These are phyloP conservation scores for Thyatira batis DNA, from an alignment of 2,888 invertebrate genomes.

Conservation along the genomic window DNA sequence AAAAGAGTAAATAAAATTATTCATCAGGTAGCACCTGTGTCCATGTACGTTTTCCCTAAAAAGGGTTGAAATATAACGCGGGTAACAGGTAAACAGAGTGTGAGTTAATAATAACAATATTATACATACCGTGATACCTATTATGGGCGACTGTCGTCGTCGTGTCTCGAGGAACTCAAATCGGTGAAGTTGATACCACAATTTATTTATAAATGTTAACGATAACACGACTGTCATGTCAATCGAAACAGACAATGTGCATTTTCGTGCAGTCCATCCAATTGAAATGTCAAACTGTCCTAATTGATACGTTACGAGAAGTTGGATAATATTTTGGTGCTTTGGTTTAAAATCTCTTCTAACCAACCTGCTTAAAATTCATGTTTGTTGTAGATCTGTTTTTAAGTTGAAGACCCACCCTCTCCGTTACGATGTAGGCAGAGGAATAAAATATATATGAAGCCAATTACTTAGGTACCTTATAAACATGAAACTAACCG, in stretches of 20 bases:
- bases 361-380: too few relatives aligned
- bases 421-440: too few relatives aligned
- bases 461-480: too few relatives aligned
- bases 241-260: conserved; percentile 19
- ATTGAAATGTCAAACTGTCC: conserved; percentile 17
- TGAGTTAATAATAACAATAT: not conserved
- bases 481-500: too few relatives aligned
- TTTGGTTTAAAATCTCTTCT: conserved; percentile 4
- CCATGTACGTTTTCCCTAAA: conserved; percentile 2
- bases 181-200: conserved; percentile 17
- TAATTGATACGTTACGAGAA: not conserved
- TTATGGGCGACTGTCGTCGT: not conserved
- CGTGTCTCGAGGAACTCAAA: conserved; percentile 11
- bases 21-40: conserved; percentile 5
- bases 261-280: conserved; percentile 17
- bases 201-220: conserved; percentile 10
- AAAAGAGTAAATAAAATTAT: conserved; percentile 6
- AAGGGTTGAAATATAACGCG: conserved; percentile 3
- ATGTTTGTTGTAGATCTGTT: too few relatives aligned
- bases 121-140: conserved; percentile 1
- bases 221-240: conserved; percentile 14
- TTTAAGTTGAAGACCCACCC: too few relatives aligned
- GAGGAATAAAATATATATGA: not conserved
- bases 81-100: conserved; percentile 2
- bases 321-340: conserved; percentile 9